Percentiles rank a stretch among this genome's conserved stretches.
phyloP scores from a whole-genome alignment of 2,113 vertebrate genomes.

The Corvus hawaiiensis region DNA sequence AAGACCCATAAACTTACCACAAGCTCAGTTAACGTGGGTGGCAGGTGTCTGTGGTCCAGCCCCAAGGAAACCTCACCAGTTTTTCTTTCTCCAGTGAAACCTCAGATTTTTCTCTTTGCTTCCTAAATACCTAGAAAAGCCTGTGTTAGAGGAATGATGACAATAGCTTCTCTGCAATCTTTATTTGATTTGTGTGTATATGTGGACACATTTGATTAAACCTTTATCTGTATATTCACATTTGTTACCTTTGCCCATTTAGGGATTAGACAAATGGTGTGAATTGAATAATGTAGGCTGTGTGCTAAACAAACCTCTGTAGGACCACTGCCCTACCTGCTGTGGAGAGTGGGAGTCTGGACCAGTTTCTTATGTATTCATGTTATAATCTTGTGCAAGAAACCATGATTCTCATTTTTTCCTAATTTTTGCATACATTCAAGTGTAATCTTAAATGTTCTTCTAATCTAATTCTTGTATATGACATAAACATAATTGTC shows the following conservation, averaged over 20 bases:
- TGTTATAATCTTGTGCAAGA: not conserved
- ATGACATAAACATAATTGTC: not conserved
- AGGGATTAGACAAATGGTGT: rapidly evolving
- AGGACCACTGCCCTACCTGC: not conserved
- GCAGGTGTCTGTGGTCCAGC: not conserved
- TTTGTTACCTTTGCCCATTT: not conserved
- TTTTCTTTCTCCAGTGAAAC: not conserved
- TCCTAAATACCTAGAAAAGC: not conserved
- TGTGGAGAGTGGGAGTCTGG: not conserved
- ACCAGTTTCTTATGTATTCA: not conserved
- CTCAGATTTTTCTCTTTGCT: not conserved
- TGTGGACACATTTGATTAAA: not conserved
- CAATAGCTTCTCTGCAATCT: not conserved
- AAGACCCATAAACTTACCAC: not conserved
- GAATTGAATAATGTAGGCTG: not conserved
- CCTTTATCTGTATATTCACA: not conserved
- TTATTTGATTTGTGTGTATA: not conserved
- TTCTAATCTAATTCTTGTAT: not conserved
- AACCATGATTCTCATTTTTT: not conserved
- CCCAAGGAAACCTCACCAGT: not conserved
- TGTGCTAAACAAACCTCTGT: not conserved
- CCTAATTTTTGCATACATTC: not conserved
- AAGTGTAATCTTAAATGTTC: not conserved
- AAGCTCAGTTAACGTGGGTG: not conserved
- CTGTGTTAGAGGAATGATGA: not conserved